These are phyloP conservation scores for Platycercus adscitus DNA, from an alignment of 2,113 vertebrate genomes.

Conservation along the genomic window DNA sequence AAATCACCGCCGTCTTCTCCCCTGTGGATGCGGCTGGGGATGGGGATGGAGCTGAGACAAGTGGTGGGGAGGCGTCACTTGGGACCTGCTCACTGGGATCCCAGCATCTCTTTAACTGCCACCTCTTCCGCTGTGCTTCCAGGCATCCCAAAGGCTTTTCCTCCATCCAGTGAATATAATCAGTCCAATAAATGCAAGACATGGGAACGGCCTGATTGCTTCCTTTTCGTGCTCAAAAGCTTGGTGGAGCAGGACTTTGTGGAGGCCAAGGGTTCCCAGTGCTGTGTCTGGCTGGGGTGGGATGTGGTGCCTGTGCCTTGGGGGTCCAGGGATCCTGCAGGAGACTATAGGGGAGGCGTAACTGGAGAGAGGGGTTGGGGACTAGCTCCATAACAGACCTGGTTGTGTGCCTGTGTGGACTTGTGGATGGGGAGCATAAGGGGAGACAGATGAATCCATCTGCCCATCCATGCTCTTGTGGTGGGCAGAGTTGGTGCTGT, in stretches of 20 bases:
- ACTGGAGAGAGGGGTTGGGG: neutral
- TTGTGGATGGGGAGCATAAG: neutral
- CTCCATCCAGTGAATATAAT: neutral
- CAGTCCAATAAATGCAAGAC: neutral
- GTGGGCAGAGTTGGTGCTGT: accelerated
- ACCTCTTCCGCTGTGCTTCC: neutral
- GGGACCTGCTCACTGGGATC: neutral
- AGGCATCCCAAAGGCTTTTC: conserved; percentile 11
- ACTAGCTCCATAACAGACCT: neutral
- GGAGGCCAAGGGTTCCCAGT: neutral
- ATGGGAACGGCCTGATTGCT: neutral
- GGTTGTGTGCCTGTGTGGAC: neutral
- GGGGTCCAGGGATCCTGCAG: accelerated
- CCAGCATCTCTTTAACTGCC: neutral
- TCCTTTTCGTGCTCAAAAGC: conserved; percentile 2
- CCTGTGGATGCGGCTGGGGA: neutral
- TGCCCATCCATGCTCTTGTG: accelerated
- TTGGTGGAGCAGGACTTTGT: neutral
- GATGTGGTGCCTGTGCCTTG: accelerated
- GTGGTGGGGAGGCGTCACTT: neutral
- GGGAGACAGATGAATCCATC: neutral
- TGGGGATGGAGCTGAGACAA: neutral
- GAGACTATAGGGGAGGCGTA: accelerated
- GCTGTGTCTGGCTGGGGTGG: accelerated
- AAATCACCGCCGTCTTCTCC: neutral